Evolutionary conservation across 1,140 invertebrate species (phyloP).

Genomic region (Spodoptera frugiperda): DNA sequence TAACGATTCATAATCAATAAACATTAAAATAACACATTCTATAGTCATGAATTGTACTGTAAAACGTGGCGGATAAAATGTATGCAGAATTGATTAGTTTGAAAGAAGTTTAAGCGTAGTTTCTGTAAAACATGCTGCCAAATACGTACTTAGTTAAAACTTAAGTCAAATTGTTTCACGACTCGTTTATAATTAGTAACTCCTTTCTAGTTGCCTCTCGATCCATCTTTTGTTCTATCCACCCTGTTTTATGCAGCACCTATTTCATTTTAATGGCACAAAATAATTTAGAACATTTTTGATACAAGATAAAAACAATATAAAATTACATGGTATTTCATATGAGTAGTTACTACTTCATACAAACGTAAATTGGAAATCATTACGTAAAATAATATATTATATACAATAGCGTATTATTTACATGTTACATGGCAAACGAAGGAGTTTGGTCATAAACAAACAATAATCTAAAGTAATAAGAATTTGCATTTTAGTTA

Average conservation of each 20-base stretch:
- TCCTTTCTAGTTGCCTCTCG: not conserved
- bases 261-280: slow-evolving; percentile 54
- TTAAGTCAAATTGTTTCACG: not conserved
- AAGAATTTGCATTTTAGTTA: slow-evolving; percentile 63
- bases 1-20: slow-evolving; percentile 40
- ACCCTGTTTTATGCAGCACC: not conserved
- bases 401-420: slow-evolving; percentile 68
- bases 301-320: slow-evolving; percentile 24
- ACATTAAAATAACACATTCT: slow-evolving; percentile 31
- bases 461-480: slow-evolving; percentile 54
- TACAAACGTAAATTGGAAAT: slow-evolving; percentile 45
- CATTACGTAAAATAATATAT: slow-evolving; percentile 47
- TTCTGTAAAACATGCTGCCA: too few relatives aligned
- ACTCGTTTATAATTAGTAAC: not conserved
- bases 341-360: slow-evolving; percentile 49
- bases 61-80: not conserved
- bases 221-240: not conserved
- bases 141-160: too few relatives aligned
- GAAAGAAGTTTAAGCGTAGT: too few relatives aligned
- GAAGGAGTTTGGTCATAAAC: slow-evolving; percentile 70
- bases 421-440: slow-evolving; percentile 81
- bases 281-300: slow-evolving; percentile 44
- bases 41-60: slow-evolving; percentile 17
- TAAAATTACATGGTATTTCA: slow-evolving; percentile 43
- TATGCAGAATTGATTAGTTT: too few relatives aligned